Evolutionary conservation across 2,888 invertebrate species (phyloP).

Genomic region (Drosophila demipolita): DNA sequence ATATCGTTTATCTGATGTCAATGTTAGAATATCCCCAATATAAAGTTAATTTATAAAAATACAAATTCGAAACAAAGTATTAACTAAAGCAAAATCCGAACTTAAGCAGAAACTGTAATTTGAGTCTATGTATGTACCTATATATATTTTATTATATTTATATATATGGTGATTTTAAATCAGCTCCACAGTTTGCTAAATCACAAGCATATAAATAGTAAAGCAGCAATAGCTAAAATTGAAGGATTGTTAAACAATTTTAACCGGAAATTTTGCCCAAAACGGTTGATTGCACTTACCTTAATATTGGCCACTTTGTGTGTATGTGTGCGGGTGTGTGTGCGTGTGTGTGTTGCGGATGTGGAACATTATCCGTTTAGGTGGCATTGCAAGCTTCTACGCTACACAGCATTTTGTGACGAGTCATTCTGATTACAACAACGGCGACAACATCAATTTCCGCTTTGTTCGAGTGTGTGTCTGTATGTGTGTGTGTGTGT

Average conservation of each 20-base stretch:
- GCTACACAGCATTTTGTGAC: constrained; percentile 59
- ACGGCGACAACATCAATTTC: constrained; percentile 63
- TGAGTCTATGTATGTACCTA: not conserved
- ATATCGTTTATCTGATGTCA: not conserved
- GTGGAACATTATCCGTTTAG: constrained; percentile 50
- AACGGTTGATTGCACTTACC: constrained; percentile 37
- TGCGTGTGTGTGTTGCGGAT: constrained; percentile 26
- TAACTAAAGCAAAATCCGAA: not conserved
- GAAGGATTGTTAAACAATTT: constrained; percentile 23
- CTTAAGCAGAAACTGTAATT: not conserved
- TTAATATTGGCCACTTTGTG: constrained; percentile 20
- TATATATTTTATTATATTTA: not conserved
- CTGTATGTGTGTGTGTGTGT: constrained; percentile 17
- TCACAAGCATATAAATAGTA: not conserved
- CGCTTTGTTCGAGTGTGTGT: constrained; percentile 18
- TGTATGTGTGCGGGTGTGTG: constrained; percentile 6
- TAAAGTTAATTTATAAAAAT: not conserved
- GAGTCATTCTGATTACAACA: constrained; percentile 62
- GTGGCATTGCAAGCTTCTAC: constrained; percentile 22
- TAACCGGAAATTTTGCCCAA: constrained; percentile 31
- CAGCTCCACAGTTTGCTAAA: not conserved
- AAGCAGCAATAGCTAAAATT: constrained; percentile 3
- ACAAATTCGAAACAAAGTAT: not conserved
- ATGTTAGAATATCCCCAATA: not conserved
- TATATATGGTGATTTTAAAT: not conserved